Conservation (phyloP, 2,797 vertebrate genomes). For the Galagoides demidoff region DNA sequence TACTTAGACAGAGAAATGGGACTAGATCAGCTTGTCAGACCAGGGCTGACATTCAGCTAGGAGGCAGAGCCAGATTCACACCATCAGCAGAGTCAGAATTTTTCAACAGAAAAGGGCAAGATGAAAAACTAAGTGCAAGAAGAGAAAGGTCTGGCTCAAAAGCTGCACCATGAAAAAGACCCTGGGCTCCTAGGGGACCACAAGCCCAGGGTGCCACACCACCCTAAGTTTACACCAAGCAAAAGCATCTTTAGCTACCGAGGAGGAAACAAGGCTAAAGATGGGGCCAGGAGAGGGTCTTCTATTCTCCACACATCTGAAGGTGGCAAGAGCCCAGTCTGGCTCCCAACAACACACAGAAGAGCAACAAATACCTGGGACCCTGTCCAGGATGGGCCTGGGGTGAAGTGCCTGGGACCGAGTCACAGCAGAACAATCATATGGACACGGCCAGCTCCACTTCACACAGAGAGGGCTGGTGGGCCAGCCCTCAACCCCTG, state of each 20-base stretch:
- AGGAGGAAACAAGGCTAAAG: too few relatives aligned
- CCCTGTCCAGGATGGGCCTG: accelerated
- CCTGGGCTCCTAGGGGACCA: background rate
- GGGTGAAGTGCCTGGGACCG: background rate
- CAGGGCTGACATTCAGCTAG: background rate
- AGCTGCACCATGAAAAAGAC: background rate
- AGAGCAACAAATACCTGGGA: accelerated
- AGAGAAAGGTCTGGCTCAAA: background rate
- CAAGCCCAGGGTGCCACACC: background rate
- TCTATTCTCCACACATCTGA: background rate
- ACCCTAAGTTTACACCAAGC: background rate
- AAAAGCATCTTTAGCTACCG: background rate
- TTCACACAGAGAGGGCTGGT: background rate
- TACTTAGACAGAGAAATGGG: background rate
- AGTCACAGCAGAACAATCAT: too few relatives aligned
- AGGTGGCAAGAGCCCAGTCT: background rate
- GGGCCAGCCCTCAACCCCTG: too few relatives aligned
- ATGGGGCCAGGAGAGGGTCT: background rate
- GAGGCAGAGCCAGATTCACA: background rate
- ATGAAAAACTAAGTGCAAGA: background rate
- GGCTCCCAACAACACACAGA: background rate
- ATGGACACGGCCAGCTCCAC: background rate
- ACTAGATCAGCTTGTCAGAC: too few relatives aligned
- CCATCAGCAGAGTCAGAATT: background rate
- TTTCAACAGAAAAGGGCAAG: background rate